Conservation (phyloP, 2,113 vertebrate genomes). For the Kobus ellipsiprymnus region DNA sequence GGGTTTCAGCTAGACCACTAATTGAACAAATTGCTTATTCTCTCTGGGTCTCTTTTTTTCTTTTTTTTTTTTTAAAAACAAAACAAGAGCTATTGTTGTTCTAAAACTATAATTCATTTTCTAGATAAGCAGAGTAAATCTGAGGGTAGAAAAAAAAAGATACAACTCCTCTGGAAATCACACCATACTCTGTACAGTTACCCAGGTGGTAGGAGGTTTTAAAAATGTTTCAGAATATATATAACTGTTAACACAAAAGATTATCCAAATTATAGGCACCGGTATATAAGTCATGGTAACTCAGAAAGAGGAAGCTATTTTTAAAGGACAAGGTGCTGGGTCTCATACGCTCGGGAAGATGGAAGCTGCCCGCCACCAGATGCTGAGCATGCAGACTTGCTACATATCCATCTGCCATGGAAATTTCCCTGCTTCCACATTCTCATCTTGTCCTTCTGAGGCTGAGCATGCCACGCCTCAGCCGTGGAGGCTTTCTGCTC, state of each 20-base stretch:
- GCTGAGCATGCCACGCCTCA: conserved; percentile 62
- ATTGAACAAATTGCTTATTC: not conserved
- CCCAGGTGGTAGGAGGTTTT: not conserved
- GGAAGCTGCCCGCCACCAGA: not conserved
- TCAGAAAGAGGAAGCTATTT: not conserved
- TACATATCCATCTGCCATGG: not conserved
- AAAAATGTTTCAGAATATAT: not conserved
- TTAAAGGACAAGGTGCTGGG: not conserved
- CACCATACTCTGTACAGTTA: not conserved
- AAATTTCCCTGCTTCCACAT: conserved; percentile 18
- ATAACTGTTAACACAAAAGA: not conserved
- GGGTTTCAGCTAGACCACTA: not conserved
- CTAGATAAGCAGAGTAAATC: not conserved
- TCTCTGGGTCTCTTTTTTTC: not conserved
- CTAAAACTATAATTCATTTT: not conserved
- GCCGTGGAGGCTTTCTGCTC: conserved; percentile 77
- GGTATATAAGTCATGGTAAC: not conserved
- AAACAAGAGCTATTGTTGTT: not conserved
- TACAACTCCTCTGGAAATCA: not conserved
- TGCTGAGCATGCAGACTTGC: not conserved
- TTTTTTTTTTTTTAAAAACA: not conserved
- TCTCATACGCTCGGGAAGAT: not conserved
- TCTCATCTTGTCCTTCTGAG: conserved; percentile 37
- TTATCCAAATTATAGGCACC: not conserved
- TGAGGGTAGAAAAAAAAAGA: not conserved